Conservation (phyloP, 2,797 vertebrate genomes). For the Syngnathus acus region DNA sequence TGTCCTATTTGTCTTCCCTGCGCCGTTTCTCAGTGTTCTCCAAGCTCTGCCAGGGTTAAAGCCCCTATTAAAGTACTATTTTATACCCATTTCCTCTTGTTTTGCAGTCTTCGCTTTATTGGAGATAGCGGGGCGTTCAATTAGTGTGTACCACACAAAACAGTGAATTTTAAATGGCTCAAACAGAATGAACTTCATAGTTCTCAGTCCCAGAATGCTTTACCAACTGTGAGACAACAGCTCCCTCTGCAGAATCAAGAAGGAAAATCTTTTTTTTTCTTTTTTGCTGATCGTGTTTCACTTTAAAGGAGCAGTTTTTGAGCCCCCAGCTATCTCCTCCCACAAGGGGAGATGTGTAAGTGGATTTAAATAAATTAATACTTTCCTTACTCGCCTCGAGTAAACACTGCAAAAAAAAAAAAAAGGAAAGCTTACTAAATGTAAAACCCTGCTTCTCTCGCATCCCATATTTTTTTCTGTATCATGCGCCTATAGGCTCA, state of each 20-base stretch:
- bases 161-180: background rate
- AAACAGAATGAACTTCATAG: background rate
- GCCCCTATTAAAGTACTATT: conserved; percentile 3
- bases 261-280: background rate
- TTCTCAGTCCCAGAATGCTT: conserved; percentile 1
- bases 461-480: conserved; percentile 16
- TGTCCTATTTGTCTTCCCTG: conserved; percentile 1
- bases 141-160: background rate
- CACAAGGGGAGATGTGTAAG: conserved; percentile 51
- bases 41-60: background rate
- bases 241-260: conserved; percentile 47
- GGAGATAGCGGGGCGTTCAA: background rate
- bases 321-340: conserved; percentile 45
- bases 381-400: conserved; percentile 36
- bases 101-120: background rate
- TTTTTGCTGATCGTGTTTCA: conserved; percentile 24
- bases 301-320: conserved; percentile 37
- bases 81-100: background rate
- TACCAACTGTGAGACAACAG: conserved; percentile 43
- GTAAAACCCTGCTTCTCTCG: conserved; percentile 15
- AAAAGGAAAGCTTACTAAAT: conserved; percentile 6
- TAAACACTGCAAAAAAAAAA: conserved; percentile 13
- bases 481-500: conserved; percentile 26
- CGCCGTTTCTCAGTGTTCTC: background rate
- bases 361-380: conserved; percentile 68